These are phyloP conservation scores for Myathropa florea DNA, from an alignment of 2,888 invertebrate species.

Conservation along the genomic window DNA sequence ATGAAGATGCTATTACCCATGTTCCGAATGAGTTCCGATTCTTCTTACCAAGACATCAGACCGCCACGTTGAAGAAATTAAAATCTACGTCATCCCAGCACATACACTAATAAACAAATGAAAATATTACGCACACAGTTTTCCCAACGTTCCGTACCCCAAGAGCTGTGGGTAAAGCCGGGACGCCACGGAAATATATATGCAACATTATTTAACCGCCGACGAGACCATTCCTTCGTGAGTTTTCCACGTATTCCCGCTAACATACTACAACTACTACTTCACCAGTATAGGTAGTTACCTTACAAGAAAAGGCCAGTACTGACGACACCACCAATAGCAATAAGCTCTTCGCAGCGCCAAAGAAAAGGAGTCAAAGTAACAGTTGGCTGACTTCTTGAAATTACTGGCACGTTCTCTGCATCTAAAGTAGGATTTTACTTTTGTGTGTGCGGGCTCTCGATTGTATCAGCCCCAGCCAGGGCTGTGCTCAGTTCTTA, in stretches of 20 bases:
- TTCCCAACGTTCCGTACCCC: neutral
- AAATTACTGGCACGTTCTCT: conserved; percentile 57
- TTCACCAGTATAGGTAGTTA: conserved; percentile 4
- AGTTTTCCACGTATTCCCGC: conserved; percentile 12
- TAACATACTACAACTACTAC: conserved; percentile 16
- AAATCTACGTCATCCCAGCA: conserved; percentile 26
- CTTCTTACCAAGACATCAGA: conserved; percentile 15
- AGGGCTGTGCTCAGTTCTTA: neutral
- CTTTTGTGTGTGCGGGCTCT: conserved; percentile 41
- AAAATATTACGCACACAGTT: conserved; percentile 30
- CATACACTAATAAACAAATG: conserved; percentile 51
- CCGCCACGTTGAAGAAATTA: conserved; percentile 23
- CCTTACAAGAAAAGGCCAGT: conserved; percentile 21
- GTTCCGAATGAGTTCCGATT: conserved; percentile 44
- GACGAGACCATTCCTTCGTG: conserved; percentile 8
- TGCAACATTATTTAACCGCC: conserved; percentile 40
- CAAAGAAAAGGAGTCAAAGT: conserved; percentile 55
- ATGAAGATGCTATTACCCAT: conserved; percentile 48
- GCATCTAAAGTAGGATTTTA: conserved; percentile 58
- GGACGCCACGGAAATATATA: conserved; percentile 14
- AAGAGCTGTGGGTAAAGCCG: too few species aligned
- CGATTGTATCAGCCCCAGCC: conserved; percentile 28
- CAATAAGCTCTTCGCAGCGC: conserved; percentile 35
- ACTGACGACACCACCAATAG: conserved; percentile 11
- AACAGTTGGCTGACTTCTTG: conserved; percentile 67